These are phyloP conservation scores for Anguilla anguilla DNA, from an alignment of 2,797 vertebrate genomes.

Conservation along the genomic window DNA sequence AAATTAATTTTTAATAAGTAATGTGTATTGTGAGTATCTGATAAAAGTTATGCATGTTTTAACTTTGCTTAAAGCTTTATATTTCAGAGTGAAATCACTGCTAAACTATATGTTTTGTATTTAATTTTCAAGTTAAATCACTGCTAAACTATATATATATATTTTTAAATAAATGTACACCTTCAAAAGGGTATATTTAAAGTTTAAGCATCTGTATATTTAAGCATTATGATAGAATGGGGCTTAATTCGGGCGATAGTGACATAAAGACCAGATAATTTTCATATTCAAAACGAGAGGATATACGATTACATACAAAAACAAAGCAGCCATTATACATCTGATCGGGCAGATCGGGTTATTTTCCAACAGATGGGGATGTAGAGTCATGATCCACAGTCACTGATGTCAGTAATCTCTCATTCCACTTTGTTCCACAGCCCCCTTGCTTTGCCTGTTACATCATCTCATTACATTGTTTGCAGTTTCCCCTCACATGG, in stretches of 20 bases:
- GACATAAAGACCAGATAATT: slow-evolving; percentile 17
- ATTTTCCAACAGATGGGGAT: not conserved
- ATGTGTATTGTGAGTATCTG: not conserved
- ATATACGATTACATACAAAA: slow-evolving; percentile 25
- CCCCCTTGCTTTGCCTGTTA: slow-evolving; percentile 14
- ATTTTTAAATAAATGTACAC: not conserved
- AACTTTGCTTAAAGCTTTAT: not conserved
- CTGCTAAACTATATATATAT: not conserved
- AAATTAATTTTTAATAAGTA: not conserved
- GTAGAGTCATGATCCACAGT: slow-evolving; percentile 17
- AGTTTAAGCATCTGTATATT: not conserved
- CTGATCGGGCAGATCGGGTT: not conserved
- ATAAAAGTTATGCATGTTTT: not conserved
- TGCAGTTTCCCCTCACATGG: slow-evolving; percentile 7
- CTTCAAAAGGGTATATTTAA: not conserved
- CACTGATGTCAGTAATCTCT: not conserved
- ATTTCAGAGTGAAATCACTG: not conserved
- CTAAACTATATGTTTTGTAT: not conserved
- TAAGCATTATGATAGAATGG: no score
- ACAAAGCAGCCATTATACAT: not conserved
- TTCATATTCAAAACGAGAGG: slow-evolving; percentile 51
- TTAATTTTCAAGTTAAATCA: not conserved
- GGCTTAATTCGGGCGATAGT: not conserved
- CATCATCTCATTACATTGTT: slow-evolving; percentile 22
- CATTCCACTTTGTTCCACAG: not conserved